Evolutionary conservation across 2,888 invertebrate species (phyloP).

Genomic region (Trichogramma dendrolimi): DNA sequence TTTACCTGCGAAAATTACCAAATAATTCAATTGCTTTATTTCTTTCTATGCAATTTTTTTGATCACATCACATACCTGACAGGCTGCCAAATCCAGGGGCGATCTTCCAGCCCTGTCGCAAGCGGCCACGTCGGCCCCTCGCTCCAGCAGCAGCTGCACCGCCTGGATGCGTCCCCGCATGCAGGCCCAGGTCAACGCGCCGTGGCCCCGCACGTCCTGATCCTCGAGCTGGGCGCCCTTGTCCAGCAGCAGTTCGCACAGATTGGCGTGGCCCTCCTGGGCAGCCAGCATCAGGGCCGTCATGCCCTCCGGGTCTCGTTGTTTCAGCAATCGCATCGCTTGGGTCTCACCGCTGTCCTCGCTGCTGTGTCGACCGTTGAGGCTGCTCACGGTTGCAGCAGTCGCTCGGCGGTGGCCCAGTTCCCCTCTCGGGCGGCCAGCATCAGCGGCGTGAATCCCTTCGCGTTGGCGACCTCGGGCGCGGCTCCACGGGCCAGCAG

Average conservation of each 20-base stretch:
- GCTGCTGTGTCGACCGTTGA: constrained; percentile 36
- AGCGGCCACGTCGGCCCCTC: constrained; percentile 77
- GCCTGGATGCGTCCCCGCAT: constrained; percentile 74
- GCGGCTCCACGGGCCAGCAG: constrained; percentile 75
- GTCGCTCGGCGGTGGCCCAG: constrained; percentile 76
- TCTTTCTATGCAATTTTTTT: background rate
- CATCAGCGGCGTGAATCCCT: constrained; percentile 77
- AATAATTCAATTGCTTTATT: background rate
- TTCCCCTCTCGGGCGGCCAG: constrained; percentile 86
- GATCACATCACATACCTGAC: constrained; percentile 51
- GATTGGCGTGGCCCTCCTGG: constrained; percentile 83
- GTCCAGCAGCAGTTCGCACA: constrained; percentile 81
- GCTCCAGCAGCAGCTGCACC: constrained; percentile 73
- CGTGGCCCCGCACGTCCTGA: constrained; percentile 82
- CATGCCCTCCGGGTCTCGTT: constrained; percentile 69
- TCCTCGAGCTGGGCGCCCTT: constrained; percentile 76
- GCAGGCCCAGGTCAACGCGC: constrained; percentile 89
- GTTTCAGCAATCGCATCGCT: constrained; percentile 55
- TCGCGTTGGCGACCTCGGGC: constrained; percentile 70
- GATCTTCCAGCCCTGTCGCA: constrained; percentile 84
- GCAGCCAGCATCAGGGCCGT: constrained; percentile 87
- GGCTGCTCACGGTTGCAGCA: constrained; percentile 62
- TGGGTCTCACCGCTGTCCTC: constrained; percentile 34
- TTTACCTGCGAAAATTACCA: constrained; percentile 56
- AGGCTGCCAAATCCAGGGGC: constrained; percentile 85